Evolutionary conservation across 2,797 vertebrate species (phyloP).

Genomic region (Paramormyrops hopkinsi): DNA sequence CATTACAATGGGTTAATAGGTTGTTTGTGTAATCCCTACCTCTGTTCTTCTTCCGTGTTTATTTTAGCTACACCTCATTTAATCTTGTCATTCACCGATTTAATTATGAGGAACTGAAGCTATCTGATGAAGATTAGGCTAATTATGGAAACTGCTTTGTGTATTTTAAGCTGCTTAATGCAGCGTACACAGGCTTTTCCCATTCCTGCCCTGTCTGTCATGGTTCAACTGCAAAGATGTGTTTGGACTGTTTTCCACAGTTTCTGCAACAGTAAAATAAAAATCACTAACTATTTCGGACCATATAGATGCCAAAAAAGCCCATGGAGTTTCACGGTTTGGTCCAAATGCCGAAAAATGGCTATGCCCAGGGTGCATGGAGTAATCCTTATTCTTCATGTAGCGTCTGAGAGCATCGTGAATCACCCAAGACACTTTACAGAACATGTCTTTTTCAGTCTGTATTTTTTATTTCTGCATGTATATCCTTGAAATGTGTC

Average conservation of each 20-base stretch:
- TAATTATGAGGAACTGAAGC: constrained; percentile 16
- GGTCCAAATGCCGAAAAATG: background rate
- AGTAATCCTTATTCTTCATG: background rate
- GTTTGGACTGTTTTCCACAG: background rate
- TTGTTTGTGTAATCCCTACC: background rate
- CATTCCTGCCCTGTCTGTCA: background rate
- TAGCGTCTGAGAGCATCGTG: background rate
- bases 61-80: constrained; percentile 18
- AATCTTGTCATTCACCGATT: constrained; percentile 11
- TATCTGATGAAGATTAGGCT: constrained; percentile 6
- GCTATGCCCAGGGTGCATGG: background rate
- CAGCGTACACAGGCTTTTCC: background rate
- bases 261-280: background rate
- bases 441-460: background rate
- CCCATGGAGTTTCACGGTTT: background rate
- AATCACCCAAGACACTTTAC: background rate
- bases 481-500: background rate
- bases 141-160: background rate
- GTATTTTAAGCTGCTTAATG: constrained; percentile 14
- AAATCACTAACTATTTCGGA: background rate
- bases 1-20: background rate
- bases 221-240: background rate
- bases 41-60: background rate
- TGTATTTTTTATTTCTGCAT: background rate
- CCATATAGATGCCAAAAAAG: background rate